Percentiles rank a stretch among this genome's conserved stretches.
phyloP scores from a whole-genome alignment of 1,140 invertebrate genomes.

The Coptotermes formosanus region DNA sequence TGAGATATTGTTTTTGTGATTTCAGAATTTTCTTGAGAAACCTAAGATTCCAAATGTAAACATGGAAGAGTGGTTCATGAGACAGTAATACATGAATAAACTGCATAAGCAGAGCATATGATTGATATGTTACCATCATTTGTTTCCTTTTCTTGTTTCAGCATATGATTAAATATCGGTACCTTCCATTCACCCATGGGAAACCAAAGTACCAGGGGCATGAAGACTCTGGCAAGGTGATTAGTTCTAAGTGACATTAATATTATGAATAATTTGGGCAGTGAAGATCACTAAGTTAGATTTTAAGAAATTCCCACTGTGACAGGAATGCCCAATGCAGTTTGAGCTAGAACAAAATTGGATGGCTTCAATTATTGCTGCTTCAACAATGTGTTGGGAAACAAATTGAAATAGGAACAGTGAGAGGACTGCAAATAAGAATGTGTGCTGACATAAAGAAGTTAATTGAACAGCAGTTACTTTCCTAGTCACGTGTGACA shows the following conservation, averaged over 20 bases:
- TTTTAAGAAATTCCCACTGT: conserved; percentile 5
- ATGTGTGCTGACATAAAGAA: neutral
- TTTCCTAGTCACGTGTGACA: neutral
- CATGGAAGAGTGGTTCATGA: too few species aligned
- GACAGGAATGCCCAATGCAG: neutral
- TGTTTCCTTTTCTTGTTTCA: conserved; percentile 59
- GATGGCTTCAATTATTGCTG: neutral
- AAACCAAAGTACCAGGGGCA: conserved; percentile 88
- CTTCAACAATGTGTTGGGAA: neutral
- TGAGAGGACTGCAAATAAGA: neutral
- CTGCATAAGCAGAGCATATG: neutral
- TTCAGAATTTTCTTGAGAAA: too few species aligned
- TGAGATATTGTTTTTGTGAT: too few species aligned
- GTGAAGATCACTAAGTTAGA: neutral
- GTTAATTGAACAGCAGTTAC: neutral
- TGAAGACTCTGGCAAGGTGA: conserved; percentile 57
- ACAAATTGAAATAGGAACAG: conserved; percentile 17
- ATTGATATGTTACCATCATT: neutral
- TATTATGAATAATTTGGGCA: neutral
- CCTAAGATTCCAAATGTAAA: too few species aligned
- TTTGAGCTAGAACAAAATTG: neutral
- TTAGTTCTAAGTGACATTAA: conserved; percentile 47
- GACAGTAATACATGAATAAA: neutral
- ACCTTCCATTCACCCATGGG: conserved; percentile 96
- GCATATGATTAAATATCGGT: conserved; percentile 99